Conservation (phyloP, 2,888 invertebrate species). For the Parnassius glacialis region DNA sequence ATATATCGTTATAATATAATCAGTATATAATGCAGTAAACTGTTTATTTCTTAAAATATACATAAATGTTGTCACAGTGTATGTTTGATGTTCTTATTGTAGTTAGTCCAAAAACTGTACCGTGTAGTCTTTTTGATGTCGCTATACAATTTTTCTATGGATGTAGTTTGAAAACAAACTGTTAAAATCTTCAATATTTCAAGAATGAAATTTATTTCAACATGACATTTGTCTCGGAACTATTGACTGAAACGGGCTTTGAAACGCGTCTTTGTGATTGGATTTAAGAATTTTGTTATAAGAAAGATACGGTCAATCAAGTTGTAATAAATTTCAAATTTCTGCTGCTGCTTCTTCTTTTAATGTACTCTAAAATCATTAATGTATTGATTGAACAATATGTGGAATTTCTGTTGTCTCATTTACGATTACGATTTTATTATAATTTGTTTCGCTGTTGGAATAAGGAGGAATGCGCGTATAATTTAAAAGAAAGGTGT, state of each 20-base stretch:
- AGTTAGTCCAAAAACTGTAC: constrained; percentile 33
- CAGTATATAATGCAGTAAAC: constrained; percentile 4
- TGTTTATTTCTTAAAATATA: constrained; percentile 6
- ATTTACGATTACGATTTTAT: constrained; percentile 7
- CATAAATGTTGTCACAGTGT: constrained; percentile 30
- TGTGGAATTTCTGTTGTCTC: constrained; percentile 10
- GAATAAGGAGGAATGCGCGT: constrained; percentile 22
- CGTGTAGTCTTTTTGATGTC: constrained; percentile 63
- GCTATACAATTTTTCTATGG: constrained; percentile 48
- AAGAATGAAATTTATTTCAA: constrained; percentile 1
- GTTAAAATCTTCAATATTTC: constrained; percentile 19
- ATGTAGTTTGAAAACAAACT: constrained; percentile 35
- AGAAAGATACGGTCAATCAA: constrained; percentile 4
- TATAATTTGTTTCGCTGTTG: constrained; percentile 10
- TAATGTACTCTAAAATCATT: constrained; percentile 13
- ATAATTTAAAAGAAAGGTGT: constrained; percentile 41
- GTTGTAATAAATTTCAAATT: constrained; percentile 18
- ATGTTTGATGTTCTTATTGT: constrained; percentile 31
- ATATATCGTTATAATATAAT: constrained; percentile 6
- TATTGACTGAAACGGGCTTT: constrained; percentile 20
- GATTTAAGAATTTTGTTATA: constrained; percentile 5
- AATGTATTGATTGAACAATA: constrained; percentile 1
- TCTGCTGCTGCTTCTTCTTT: constrained; percentile 26
- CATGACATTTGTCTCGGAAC: not conserved
- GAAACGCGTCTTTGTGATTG: constrained; percentile 18